Base-by-base conservation (phyloP, 2,888 invertebrate species). In the Melanostoma mellinum region DNA sequence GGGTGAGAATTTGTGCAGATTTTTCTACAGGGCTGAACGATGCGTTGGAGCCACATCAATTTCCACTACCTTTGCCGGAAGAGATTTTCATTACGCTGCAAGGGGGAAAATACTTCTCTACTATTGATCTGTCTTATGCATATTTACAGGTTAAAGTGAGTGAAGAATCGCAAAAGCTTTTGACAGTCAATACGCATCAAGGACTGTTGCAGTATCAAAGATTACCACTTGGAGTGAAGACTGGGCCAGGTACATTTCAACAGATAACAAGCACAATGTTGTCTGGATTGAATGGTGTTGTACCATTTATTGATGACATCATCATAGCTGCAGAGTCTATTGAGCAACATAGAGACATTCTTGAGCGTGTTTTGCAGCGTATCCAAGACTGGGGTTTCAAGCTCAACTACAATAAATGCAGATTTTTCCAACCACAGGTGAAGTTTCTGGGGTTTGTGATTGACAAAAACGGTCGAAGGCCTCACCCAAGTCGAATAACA, bases 1-100 rank as follows among this genome's bases (percentile, higher is more conserved):
- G 68, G 35, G 75, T 80, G 1, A 38, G 86, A 48, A 84, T 84
- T 36, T 86, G 85, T 75, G 85, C 72, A 58, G 81, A 86, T 55
- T 86, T 72, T 38, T 85, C 84, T 36, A 85, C 85, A 6, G 85
- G 85, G 3, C 46, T 87, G 0, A 20, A 20, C 20, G 20, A 20
- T 20, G 50, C 63, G 4, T 10, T 86, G 2, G 84, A 86, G 61
- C 32, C 85, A 6, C 79, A 87, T 55, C 67, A 82, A 38, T 69
- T 20, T 20, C 20, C 73, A 32, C 10, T 82, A 33, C 77, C 77
- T 5, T 6, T 53, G 5, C 75, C 75, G 2, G 58, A 56, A n/a
- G 75, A 75, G 9, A 71, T 74, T 10, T 78, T 73, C 33, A 20
- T 40, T 1, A 78, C 50, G 53, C 30, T 74, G 8, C 4, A 40